These are phyloP conservation scores for Trididemnum nubilum DNA, from an alignment of 23 tunicate species.

Conservation along the genomic window DNA sequence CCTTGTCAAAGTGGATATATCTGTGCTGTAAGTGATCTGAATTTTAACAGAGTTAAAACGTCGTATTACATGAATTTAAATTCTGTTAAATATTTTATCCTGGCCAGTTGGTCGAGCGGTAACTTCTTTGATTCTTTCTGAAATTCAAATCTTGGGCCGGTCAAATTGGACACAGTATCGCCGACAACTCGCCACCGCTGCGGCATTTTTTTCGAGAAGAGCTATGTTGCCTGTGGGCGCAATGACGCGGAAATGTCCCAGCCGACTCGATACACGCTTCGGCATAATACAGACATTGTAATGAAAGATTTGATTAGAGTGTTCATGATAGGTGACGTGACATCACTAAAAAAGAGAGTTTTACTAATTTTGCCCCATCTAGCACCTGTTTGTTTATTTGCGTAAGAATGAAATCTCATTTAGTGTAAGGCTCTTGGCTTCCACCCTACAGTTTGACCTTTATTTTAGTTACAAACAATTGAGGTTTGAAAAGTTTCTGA, in stretches of 20 bases:
- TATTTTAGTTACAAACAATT: too few species aligned
- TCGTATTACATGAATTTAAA: too few species aligned
- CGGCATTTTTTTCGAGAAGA: neutral
- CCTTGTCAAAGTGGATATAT: conserved; percentile 73
- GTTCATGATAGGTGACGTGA: too few species aligned
- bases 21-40: conserved; percentile 67
- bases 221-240: neutral
- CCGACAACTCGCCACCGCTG: neutral
- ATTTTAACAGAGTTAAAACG: neutral
- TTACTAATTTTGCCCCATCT: too few species aligned
- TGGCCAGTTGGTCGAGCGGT: neutral
- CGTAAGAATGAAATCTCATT: too few species aligned
- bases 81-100: too few species aligned
- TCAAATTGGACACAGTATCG: neutral
- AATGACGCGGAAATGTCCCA: neutral
- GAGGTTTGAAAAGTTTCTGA: too few species aligned
- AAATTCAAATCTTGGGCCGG: neutral
- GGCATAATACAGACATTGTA: neutral
- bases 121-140: neutral
- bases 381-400: too few species aligned
- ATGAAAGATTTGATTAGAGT: too few species aligned
- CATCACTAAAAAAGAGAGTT: too few species aligned
- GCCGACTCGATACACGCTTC: neutral
- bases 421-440: too few species aligned
- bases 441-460: too few species aligned